phyloP scores from a whole-genome alignment of 2,797 vertebrate genomes.

The Margarornis squamiger region DNA sequence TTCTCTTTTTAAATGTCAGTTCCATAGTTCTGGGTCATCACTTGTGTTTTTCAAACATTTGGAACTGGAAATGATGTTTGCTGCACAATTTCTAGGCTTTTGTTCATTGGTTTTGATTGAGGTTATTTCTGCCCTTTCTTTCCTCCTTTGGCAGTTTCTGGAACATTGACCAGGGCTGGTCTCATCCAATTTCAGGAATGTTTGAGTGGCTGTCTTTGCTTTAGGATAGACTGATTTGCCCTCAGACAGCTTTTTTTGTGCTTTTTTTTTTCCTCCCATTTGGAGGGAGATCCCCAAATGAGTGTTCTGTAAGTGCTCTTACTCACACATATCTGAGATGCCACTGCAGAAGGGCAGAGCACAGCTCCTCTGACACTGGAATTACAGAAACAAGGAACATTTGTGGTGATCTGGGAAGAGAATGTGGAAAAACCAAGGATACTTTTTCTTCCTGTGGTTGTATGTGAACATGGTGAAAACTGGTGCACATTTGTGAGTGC shows the following conservation, averaged over 20 bases:
- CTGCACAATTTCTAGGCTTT: neutral
- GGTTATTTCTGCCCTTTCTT: neutral
- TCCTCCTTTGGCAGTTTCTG: neutral
- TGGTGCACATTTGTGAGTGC: fast-evolving
- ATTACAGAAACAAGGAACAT: fast-evolving
- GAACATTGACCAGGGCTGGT: neutral
- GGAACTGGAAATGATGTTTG: neutral
- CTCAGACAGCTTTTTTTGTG: neutral
- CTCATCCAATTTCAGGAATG: neutral
- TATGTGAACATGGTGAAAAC: neutral
- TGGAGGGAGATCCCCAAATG: neutral
- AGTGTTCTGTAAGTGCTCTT: neutral
- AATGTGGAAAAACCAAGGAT: neutral
- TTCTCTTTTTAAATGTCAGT: fast-evolving
- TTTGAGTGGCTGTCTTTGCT: neutral
- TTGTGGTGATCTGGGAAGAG: neutral
- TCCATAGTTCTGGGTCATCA: neutral
- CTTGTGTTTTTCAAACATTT: neutral
- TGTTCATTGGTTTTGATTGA: fast-evolving
- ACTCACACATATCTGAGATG: neutral
- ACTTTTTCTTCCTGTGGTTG: neutral
- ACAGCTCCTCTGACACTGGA: neutral
- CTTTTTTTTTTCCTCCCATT: neutral
- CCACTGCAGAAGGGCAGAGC: neutral
- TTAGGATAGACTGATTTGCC: neutral